Conservation (phyloP, 2,888 invertebrate genomes). For the Cosmia pyralina region DNA sequence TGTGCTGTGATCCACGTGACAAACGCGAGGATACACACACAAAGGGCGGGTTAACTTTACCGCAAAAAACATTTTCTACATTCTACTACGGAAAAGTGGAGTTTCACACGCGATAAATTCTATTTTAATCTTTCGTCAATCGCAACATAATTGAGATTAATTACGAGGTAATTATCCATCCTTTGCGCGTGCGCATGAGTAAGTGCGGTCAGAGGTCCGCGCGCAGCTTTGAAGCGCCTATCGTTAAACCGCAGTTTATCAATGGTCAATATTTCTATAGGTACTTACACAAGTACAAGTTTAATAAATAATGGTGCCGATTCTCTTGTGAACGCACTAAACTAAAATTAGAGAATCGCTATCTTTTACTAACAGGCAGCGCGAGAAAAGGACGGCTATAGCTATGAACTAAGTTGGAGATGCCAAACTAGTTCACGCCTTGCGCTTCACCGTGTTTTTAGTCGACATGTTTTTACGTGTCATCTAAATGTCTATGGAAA, state of each 20-base stretch:
- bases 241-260: constrained; percentile 34
- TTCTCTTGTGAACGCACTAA: too few species aligned
- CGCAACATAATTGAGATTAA: constrained; percentile 84
- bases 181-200: constrained; percentile 71
- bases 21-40: constrained; percentile 79
- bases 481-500: too few species aligned
- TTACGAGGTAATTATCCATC: constrained; percentile 78
- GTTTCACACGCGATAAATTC: constrained; percentile 87
- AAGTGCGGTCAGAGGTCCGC: constrained; percentile 57
- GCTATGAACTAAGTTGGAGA: too few species aligned
- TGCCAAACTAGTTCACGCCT: too few species aligned
- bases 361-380: too few species aligned
- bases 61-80: constrained; percentile 83
- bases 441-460: too few species aligned
- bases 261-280: constrained; percentile 12
- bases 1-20: constrained; percentile 80
- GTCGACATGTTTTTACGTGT: too few species aligned
- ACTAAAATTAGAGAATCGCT: too few species aligned
- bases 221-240: constrained; percentile 24
- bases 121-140: constrained; percentile 89
- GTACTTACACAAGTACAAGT: not conserved
- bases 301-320: too few species aligned
- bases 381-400: too few species aligned
- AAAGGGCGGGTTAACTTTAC: constrained; percentile 76
- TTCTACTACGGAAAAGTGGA: constrained; percentile 83